Evolutionary conservation across 37 sponge, comb jelly and placozoan genomes (phyloP).

Genomic region (Geodia barretti): DNA sequence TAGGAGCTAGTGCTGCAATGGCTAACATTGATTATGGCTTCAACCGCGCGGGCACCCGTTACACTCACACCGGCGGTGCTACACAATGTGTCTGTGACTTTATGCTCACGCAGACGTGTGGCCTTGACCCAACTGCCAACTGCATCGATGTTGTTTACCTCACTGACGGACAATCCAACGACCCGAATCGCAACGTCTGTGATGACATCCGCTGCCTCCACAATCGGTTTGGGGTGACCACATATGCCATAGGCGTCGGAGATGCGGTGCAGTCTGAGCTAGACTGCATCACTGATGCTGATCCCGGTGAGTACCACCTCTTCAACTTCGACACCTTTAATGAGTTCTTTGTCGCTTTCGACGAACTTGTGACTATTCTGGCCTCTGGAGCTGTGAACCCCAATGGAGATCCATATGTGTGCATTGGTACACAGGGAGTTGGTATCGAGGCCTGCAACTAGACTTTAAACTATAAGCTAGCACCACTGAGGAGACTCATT

Average conservation of each 20-base stretch:
- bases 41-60: not conserved
- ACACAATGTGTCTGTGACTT: conserved; percentile 27
- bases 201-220: conserved; percentile 19
- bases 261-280: conserved; percentile 2
- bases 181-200: not conserved
- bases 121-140: conserved; percentile 7
- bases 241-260: conserved; percentile 40
- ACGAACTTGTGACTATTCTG: not conserved
- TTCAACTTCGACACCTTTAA: conserved; percentile 20
- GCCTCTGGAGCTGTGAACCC: not conserved
- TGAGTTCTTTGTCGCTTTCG: conserved; percentile 2
- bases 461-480: no score
- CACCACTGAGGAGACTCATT: no score
- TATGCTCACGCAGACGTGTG: conserved; percentile 11
- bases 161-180: conserved; percentile 44
- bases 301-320: not conserved
- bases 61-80: conserved; percentile 13
- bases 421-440: not conserved
- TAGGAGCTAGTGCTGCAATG: not conserved
- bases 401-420: not conserved
- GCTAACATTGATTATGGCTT: not conserved
- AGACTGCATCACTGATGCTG: not conserved
- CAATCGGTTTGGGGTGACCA: conserved; percentile 14
- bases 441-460: not conserved
- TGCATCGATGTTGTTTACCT: conserved; percentile 40